Conservation (phyloP, 1,140 invertebrate genomes). For the Palaemon carinicauda region DNA sequence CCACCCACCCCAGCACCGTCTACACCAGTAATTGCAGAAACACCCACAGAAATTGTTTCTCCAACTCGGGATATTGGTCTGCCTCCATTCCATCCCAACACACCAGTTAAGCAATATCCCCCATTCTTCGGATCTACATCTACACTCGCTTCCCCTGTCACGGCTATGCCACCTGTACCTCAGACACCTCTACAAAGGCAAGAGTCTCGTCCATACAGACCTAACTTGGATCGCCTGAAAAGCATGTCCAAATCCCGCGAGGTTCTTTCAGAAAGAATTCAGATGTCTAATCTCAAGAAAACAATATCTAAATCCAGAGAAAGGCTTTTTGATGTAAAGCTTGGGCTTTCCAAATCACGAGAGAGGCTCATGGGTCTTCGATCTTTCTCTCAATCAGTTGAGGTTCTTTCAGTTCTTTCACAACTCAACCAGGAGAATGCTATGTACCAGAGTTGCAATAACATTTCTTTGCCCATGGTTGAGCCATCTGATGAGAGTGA, state of each 20-base stretch:
- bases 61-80: slow-evolving; percentile 31
- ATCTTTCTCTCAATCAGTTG: slow-evolving; percentile 57
- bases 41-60: slow-evolving; percentile 14
- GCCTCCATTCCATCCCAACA: slow-evolving; percentile 38
- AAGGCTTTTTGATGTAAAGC: slow-evolving; percentile 62
- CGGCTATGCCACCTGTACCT: slow-evolving; percentile 19
- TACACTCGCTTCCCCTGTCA: slow-evolving; percentile 37
- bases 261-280: slow-evolving; percentile 69
- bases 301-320: slow-evolving; percentile 66
- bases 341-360: slow-evolving; percentile 28
- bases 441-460: slow-evolving; percentile 58
- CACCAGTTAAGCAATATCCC: slow-evolving; percentile 28
- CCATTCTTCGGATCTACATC: slow-evolving; percentile 12
- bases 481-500: slow-evolving; percentile 18
- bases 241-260: slow-evolving; percentile 71
- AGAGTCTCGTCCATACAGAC: slow-evolving; percentile 46
- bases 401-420: slow-evolving; percentile 51
- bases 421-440: slow-evolving; percentile 47
- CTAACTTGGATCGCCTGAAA: slow-evolving; percentile 53
- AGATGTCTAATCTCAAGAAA: slow-evolving; percentile 63
- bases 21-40: background rate
- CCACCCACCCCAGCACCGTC: background rate
- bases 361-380: slow-evolving; percentile 50
- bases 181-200: slow-evolving; percentile 8
- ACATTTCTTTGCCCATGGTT: slow-evolving; percentile 46